Base-by-base conservation (phyloP, 2,888 invertebrate genomes). In the Pollenia labialis region DNA sequence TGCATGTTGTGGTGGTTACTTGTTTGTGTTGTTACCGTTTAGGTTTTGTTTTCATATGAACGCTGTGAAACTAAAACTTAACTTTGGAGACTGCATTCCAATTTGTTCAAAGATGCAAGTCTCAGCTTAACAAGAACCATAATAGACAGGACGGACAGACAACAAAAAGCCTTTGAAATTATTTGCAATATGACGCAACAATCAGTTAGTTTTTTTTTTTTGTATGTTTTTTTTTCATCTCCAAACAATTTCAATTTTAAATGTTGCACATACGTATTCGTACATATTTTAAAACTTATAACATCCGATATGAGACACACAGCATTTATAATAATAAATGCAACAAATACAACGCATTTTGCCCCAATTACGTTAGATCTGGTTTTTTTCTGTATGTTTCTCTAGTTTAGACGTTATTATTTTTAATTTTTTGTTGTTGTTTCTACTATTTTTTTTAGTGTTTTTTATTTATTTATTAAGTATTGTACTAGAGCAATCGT, bases 311-410 rank as follows among this genome's bases (percentile, higher is more conserved):
- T 81, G 72, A 81, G 75, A 86, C 84, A 79, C 83, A 69, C 79
- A 83, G 56, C 42, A 71, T 82, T 82, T 68, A 71, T 80, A 56
- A 74, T 71, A 69, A 84, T 74, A 74, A 80, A 79, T 83, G 69
- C 83, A 83, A 77, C 76, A 83, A 69, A 83, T 77, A 71, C 83
- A 79, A 85, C 88, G 85, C 85, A 88, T 88, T 88, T 88, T 88
- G 88, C 88, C 88, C 88, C 88, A 88, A 88, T 88, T 88, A 88
- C 86, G 86, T 83, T 86, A 76, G 72, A 88, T 88, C 88, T 88
- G 87, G 88, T 88, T 88, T 88, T 83, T 80, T 81, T 81, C 10
- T 52, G 42, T 69, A 52, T 69, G 68, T 75, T 60, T 60, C 66
- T 32, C 32, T 32, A 72, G 48, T 58, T 72, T 79, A 60, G 64